phyloP scores from a whole-genome alignment of 2,888 invertebrate genomes.

The Uropetala carovei region DNA sequence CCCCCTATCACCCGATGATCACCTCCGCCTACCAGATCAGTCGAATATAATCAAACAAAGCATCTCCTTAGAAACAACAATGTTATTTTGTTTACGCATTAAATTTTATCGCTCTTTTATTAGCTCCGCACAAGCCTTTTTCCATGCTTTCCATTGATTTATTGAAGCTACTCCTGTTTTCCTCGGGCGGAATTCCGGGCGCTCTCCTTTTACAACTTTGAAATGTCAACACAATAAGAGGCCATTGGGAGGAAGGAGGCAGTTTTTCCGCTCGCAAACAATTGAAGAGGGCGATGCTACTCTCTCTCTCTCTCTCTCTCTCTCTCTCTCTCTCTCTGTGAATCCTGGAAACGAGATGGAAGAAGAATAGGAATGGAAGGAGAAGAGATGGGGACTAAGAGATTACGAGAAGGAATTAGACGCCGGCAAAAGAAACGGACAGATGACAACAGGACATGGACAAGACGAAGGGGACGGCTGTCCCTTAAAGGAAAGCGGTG shows the following conservation, averaged over 20 bases:
- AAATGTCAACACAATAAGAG: conserved; percentile 59
- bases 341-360: conserved; percentile 55
- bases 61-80: conserved; percentile 25
- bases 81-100: conserved; percentile 48
- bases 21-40: neutral
- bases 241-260: conserved; percentile 29
- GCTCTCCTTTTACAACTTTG: conserved; percentile 55
- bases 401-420: conserved; percentile 59
- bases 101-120: conserved; percentile 55
- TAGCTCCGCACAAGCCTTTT: conserved; percentile 40
- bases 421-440: conserved; percentile 19
- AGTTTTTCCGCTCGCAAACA: conserved; percentile 44
- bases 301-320: neutral
- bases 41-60: conserved; percentile 10
- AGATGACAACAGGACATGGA: conserved; percentile 53
- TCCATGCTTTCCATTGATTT: conserved; percentile 43
- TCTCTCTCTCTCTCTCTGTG: conserved; percentile 13
- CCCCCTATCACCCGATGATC: neutral
- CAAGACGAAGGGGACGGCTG: conserved; percentile 26
- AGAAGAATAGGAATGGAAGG: conserved; percentile 40
- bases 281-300: conserved; percentile 28
- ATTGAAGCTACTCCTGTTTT: conserved; percentile 55
- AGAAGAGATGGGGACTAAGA: conserved; percentile 53
- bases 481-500: neutral
- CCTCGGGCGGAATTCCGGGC: conserved; percentile 51